Evolutionary conservation across 2,888 invertebrate genomes (phyloP).

Genomic region (Lasioglossum oenotherae): DNA sequence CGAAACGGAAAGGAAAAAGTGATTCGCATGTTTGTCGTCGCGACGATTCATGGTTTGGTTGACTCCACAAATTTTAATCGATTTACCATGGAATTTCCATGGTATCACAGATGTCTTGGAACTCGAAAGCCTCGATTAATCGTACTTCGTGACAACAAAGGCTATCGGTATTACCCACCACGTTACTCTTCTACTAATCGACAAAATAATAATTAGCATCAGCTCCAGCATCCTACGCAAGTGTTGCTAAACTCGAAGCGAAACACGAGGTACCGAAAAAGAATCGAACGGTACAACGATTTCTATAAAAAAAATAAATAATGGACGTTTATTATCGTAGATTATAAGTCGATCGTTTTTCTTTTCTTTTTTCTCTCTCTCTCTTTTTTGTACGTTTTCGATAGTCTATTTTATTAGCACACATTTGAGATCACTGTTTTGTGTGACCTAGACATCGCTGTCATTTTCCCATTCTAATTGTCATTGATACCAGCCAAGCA

Average conservation of each 20-base stretch:
- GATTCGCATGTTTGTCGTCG: conserved; percentile 22
- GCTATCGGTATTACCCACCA: conserved; percentile 22
- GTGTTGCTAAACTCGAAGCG: conserved; percentile 33
- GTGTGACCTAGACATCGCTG: conserved; percentile 48
- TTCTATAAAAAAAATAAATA: conserved; percentile 45
- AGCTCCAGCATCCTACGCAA: conserved; percentile 52
- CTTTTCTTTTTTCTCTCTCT: conserved; percentile 11
- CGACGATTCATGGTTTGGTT: conserved; percentile 16
- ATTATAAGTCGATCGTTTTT: conserved; percentile 50
- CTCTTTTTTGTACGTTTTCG: conserved; percentile 45
- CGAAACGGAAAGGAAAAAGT: conserved; percentile 29
- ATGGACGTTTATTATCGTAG: conserved; percentile 56
- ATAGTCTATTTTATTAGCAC: conserved; percentile 56
- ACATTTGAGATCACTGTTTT: conserved; percentile 52
- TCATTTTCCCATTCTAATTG: conserved; percentile 57
- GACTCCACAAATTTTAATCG: conserved; percentile 6
- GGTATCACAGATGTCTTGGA: background rate
- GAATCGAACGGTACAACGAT: conserved; percentile 25
- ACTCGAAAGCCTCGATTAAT: conserved; percentile 53
- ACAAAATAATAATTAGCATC: conserved; percentile 42
- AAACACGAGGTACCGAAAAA: conserved; percentile 37
- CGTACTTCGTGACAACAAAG: conserved; percentile 34
- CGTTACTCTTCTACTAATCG: conserved; percentile 37
- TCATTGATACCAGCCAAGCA: conserved; percentile 21
- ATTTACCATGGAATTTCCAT: background rate